Percentiles rank a stretch among this genome's conserved stretches.
phyloP scores from a whole-genome alignment of 2,797 vertebrate species.

The Trematomus bernacchii region DNA sequence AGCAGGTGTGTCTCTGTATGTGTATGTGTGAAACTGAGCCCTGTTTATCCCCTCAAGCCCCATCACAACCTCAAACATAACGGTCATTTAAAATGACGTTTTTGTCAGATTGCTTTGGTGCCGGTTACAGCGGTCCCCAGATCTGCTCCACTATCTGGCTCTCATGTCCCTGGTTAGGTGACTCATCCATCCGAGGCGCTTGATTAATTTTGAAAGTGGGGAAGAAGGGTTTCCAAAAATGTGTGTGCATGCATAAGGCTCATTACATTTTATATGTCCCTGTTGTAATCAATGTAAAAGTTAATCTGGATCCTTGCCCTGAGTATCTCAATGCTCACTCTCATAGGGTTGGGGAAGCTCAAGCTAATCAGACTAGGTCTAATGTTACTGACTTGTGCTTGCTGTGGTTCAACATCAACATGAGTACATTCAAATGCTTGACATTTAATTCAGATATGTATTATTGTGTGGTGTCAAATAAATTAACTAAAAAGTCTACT shows the following conservation, averaged over 20 bases:
- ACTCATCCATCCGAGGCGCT: no score
- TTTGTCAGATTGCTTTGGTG: no score
- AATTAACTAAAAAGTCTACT: no score
- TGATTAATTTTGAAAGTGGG: no score
- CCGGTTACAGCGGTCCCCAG: no score
- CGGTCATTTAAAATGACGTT: neutral
- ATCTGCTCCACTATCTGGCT: no score
- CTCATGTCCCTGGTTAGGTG: no score
- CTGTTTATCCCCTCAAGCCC: neutral
- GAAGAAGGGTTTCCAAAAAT: no score
- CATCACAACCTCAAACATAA: neutral
- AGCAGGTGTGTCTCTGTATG: neutral
- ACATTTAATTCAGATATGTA: neutral
- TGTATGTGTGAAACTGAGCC: neutral
- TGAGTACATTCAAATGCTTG: neutral
- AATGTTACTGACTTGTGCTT: neutral
- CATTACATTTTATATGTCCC: no score
- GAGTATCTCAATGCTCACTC: neutral
- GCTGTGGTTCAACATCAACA: neutral
- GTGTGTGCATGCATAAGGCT: no score
- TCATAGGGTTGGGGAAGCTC: neutral
- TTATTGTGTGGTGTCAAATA: neutral
- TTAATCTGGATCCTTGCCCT: no score
- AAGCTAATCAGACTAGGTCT: neutral
- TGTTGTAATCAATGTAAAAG: no score